Base-by-base conservation (phyloP, 2,888 invertebrate genomes). In the Seira ritae region DNA sequence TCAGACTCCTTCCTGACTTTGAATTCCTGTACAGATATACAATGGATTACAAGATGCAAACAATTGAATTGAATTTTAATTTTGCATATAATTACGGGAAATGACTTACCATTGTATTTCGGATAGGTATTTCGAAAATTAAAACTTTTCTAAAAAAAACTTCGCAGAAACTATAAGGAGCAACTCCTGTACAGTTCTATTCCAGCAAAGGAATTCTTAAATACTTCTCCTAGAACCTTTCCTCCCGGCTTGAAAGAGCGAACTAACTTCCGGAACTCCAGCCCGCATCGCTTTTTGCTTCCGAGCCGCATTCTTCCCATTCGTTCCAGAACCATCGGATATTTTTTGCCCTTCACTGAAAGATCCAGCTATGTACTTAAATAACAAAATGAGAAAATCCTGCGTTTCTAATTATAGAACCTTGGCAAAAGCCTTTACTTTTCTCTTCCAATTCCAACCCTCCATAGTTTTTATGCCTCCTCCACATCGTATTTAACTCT, bases 1-100 rank as follows among this genome's bases (percentile, higher is more conserved):
- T 81, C 81, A 0, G 84, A 75, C 46, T 86, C 86, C 66, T 86
- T 86, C 37, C 74, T 73, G 1, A 86, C 84, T 77, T 86, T 86
- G 79, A 81, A 84, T 60, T 86, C 86, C 86, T 86, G 31, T 8
- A 31, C 2, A 31, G 8, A 8, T 31, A 31, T 2, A 31, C 2
- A 31, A 31, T 31, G 31, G 31, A 31, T 2, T 4, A 31, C n/a
- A n/a, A n/a, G n/a, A n/a, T n/a, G n/a, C 12, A 84, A 78, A 22
- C 12, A 23, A 78, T 10, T 23, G 50, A 19, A 24, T 46, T 23
- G 3, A 37, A 17, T 1, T 50, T 71, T 15, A 50, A 50, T 20
- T 15, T 10, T 31, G 31, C 31, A 31, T 31, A 4, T 31, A 31
- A 31, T 31, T 31, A 31, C 31, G 31, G 31, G 8, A n/a, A n/a